Conservation (phyloP, 2,797 vertebrate genomes). For the Gymnoscopelus braueri region DNA sequence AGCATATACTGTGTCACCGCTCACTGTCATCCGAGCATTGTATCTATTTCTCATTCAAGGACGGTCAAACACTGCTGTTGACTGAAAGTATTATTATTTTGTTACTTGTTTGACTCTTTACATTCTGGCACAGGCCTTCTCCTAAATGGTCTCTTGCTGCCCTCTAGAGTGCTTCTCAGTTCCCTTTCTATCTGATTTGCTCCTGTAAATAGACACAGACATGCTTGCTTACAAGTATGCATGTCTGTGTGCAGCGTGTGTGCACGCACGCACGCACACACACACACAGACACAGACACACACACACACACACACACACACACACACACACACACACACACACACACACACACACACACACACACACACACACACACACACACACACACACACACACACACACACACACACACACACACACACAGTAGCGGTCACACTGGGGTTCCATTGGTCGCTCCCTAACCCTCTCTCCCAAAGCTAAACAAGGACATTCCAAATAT, state of each 20-base stretch:
- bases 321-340: conserved; percentile 6
- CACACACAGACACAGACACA: neutral
- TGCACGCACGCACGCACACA: neutral
- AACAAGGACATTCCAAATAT: conserved; percentile 61
- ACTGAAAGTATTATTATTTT: neutral
- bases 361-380: neutral
- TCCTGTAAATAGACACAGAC: neutral
- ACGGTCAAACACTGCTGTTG: too few species aligned
- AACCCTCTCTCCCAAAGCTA: conserved; percentile 1
- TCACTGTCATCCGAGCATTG: too few species aligned
- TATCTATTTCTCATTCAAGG: too few species aligned
- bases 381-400: neutral
- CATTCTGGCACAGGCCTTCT: neutral
- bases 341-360: neutral
- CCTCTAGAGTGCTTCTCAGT: conserved; percentile 71
- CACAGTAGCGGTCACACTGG: conserved; percentile 6
- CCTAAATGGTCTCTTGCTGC: conserved; percentile 75
- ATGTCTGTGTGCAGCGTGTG: neutral
- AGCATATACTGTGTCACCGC: too few species aligned
- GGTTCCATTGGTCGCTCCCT: neutral
- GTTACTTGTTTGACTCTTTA: neutral
- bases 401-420: neutral
- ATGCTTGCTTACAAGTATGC: neutral
- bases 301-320: neutral
- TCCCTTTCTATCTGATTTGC: neutral